phyloP scores from a whole-genome alignment of 92 coral and sea anemone genomes.

The Zoanthus solanderi region DNA sequence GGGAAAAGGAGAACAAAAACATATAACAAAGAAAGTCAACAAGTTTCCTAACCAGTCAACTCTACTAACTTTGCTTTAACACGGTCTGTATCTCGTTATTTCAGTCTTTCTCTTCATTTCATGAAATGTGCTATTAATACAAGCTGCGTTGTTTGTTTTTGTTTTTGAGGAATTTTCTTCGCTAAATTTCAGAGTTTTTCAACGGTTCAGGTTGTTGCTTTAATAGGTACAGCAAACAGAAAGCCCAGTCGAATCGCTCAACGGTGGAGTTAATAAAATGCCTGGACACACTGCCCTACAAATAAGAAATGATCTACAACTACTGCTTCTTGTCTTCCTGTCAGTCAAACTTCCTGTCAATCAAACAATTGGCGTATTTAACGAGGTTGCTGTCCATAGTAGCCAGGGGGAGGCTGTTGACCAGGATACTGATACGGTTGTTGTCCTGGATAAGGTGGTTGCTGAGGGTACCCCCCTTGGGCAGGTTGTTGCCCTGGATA shows the following conservation, averaged over 20 bases:
- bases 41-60: too few species aligned
- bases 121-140: not conserved
- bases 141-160: not conserved
- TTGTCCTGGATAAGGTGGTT: constrained; percentile 52
- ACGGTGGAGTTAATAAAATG: not conserved
- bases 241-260: not conserved
- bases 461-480: constrained; percentile 68
- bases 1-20: too few species aligned
- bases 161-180: not conserved
- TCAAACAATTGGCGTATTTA: not conserved
- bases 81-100: not conserved
- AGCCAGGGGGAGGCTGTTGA: constrained; percentile 36
- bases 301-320: not conserved
- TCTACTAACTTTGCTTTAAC: too few species aligned
- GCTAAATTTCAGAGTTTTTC: not conserved
- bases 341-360: not conserved
- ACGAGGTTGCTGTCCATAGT: constrained; percentile 46
- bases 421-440: constrained; percentile 55
- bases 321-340: not conserved
- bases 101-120: not conserved
- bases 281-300: not conserved
- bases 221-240: not conserved
- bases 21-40: too few species aligned
- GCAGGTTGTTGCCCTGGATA: constrained; percentile 85
- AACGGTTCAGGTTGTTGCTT: not conserved